Conservation (phyloP, 2,797 vertebrate genomes). For the Pangasius sanitwongsei region DNA sequence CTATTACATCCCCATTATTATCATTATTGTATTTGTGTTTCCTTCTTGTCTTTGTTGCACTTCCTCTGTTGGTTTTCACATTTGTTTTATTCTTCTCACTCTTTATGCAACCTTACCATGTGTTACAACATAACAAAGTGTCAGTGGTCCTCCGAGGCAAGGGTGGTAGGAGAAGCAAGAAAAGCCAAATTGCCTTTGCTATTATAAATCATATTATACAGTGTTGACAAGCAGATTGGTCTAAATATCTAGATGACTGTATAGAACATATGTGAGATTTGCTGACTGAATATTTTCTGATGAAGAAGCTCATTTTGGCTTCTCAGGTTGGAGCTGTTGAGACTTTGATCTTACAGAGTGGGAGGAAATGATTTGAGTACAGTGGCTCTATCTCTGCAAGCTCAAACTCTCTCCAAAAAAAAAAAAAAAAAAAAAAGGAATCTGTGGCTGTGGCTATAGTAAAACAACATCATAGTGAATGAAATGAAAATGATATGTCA, state of each 20-base stretch:
- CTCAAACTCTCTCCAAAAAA: not conserved
- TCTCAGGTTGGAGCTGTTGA: conserved; percentile 34
- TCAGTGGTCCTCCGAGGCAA: not conserved
- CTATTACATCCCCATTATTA: not conserved
- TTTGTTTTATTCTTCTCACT: not conserved
- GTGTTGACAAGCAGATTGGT: conserved; percentile 31
- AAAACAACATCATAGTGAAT: not conserved
- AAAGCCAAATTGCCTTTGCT: not conserved
- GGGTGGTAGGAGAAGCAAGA: not conserved
- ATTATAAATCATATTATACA: conserved; percentile 9
- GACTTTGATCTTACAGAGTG: conserved; percentile 43
- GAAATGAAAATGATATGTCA: not conserved
- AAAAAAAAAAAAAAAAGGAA: not conserved
- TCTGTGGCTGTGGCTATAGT: not conserved
- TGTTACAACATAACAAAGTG: not conserved
- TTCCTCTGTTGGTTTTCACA: not conserved
- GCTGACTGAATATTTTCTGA: conserved; percentile 36
- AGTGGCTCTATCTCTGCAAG: conserved; percentile 22
- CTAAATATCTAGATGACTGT: conserved; percentile 42
- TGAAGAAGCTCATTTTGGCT: conserved; percentile 35
- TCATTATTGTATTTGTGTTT: not conserved
- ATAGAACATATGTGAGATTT: conserved; percentile 27
- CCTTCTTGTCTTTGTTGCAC: not conserved
- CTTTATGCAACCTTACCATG: no score
- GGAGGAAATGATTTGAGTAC: conserved; percentile 45